Evolutionary conservation across 2,113 vertebrate species (phyloP).

Genomic region (Aptenodytes forsteri): DNA sequence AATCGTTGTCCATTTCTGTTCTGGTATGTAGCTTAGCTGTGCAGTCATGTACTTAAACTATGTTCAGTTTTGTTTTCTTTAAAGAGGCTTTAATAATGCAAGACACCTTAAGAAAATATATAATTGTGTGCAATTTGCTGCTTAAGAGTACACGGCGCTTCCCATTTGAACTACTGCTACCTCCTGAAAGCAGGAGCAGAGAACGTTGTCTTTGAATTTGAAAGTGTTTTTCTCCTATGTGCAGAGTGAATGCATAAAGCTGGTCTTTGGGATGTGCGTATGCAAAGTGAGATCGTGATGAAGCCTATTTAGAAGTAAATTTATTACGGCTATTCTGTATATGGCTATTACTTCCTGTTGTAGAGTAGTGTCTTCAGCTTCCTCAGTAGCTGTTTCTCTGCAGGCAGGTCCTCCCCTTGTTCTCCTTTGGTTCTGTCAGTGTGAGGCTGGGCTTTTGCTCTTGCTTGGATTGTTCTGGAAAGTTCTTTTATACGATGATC

Average conservation of each 20-base stretch:
- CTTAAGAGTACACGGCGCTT: neutral
- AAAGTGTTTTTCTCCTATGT: slow-evolving; percentile 4
- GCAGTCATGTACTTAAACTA: slow-evolving; percentile 26
- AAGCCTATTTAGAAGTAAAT: neutral
- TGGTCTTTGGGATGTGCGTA: neutral
- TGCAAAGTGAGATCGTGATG: neutral
- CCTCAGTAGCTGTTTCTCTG: neutral
- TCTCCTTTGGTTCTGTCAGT: neutral
- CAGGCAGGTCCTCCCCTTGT: neutral
- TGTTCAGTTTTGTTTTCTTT: slow-evolving; percentile 34
- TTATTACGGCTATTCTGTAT: neutral
- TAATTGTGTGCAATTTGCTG: slow-evolving; percentile 45
- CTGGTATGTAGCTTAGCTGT: neutral
- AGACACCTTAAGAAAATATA: slow-evolving; percentile 60
- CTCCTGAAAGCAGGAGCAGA: neutral
- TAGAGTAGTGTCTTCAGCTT: neutral
- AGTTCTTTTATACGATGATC: neutral
- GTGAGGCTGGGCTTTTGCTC: neutral
- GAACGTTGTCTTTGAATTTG: neutral
- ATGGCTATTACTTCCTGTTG: neutral
- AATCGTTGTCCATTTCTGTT: slow-evolving; percentile 12
- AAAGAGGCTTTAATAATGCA: slow-evolving; percentile 60
- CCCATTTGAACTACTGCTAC: neutral
- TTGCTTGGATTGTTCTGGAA: neutral
- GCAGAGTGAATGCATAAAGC: slow-evolving; percentile 20